A percentile compares a stretch with the other conserved stretches of the same genome.
These are phyloP conservation scores for Pecten maximus DNA, from an alignment of 2,888 invertebrate genomes.

Conservation along the genomic window DNA sequence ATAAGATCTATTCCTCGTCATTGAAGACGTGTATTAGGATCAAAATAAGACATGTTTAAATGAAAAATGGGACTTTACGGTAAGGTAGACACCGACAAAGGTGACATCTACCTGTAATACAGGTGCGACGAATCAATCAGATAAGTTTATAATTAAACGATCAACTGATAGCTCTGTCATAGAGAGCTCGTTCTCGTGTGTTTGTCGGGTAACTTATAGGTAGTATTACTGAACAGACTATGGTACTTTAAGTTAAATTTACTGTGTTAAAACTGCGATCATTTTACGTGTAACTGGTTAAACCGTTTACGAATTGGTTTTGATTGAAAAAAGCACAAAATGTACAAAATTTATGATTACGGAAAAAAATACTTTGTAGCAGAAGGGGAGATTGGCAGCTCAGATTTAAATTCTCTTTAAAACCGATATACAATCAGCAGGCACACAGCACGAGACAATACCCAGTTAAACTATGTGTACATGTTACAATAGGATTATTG, in stretches of 20 bases:
- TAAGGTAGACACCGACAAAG: neutral
- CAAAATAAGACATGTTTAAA: neutral
- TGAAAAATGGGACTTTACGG: neutral
- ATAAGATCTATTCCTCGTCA: neutral
- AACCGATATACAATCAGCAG: neutral
- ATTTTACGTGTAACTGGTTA: neutral
- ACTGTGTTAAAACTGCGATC: neutral
- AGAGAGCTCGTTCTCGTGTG: neutral
- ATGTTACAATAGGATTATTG: neutral
- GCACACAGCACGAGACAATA: neutral
- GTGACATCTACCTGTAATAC: neutral
- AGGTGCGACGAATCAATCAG: neutral
- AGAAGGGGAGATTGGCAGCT: neutral
- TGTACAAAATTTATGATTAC: neutral
- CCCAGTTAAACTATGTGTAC: neutral
- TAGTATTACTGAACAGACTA: neutral
- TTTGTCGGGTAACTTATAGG: neutral
- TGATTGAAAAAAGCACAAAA: neutral
- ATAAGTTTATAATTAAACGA: conserved; percentile 22
- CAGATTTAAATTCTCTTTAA: neutral
- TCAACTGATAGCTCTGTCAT: neutral
- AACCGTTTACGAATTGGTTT: neutral
- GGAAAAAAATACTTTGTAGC: neutral
- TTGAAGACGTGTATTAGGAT: neutral
- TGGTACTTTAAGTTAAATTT: neutral